phyloP scores from a whole-genome alignment of 2,888 invertebrate genomes.

The Orthosia cruda region DNA sequence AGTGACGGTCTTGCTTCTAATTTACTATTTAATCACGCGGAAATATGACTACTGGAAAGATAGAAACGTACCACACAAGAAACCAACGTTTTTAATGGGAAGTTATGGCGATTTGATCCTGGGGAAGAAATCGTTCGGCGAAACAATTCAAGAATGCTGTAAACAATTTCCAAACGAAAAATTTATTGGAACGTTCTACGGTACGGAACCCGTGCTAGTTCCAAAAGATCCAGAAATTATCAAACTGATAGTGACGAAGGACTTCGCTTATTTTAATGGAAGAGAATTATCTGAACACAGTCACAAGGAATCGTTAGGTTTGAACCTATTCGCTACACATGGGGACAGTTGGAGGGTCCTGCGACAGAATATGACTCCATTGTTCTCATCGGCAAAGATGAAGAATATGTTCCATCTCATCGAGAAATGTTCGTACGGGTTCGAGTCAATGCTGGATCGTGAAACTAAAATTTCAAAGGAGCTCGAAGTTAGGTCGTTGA shows the following conservation, averaged over 20 bases:
- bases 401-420: conserved; percentile 70
- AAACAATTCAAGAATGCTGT: conserved; percentile 69
- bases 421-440: conserved; percentile 56
- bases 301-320: conserved; percentile 51
- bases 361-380: conserved; percentile 67
- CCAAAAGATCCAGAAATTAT: conserved; percentile 76
- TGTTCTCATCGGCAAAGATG: conserved; percentile 69
- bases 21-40: conserved; percentile 56
- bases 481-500: conserved; percentile 43
- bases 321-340: conserved; percentile 58
- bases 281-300: conserved; percentile 70
- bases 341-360: conserved; percentile 68
- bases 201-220: conserved; percentile 75
- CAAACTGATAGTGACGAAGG: conserved; percentile 74
- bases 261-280: conserved; percentile 75
- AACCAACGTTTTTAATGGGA: conserved; percentile 71
- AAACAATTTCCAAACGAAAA: conserved; percentile 71
- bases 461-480: conserved; percentile 41
- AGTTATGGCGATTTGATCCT: conserved; percentile 71
- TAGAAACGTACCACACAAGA: conserved; percentile 66
- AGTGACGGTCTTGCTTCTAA: conserved; percentile 17
- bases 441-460: conserved; percentile 57
- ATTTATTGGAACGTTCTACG: conserved; percentile 75
- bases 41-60: conserved; percentile 71
- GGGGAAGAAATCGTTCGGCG: conserved; percentile 53